These are phyloP conservation scores for Holcopasites calliopsidis DNA, from an alignment of 1,140 invertebrate genomes.

Conservation along the genomic window DNA sequence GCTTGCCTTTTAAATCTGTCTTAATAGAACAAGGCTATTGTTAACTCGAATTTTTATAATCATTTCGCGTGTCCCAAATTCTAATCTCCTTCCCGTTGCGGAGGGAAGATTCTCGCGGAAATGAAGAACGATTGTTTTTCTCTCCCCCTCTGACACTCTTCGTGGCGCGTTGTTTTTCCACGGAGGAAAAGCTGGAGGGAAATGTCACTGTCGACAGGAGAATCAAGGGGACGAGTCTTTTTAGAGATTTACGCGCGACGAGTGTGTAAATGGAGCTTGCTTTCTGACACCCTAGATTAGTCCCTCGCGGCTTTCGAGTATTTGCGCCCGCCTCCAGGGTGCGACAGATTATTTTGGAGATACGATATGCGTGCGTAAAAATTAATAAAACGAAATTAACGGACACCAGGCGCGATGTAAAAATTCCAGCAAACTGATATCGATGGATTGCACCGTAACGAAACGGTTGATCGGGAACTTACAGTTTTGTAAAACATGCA, in stretches of 20 bases:
- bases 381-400: constrained; percentile 9
- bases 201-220: background rate
- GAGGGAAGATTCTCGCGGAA: background rate
- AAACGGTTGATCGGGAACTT: constrained; percentile 70
- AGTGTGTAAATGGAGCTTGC: constrained; percentile 17
- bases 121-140: constrained; percentile 11
- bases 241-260: background rate
- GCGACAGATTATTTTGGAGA: background rate
- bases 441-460: background rate
- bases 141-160: background rate
- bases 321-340: background rate
- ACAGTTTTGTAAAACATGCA: constrained; percentile 99
- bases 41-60: too few species aligned
- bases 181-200: background rate
- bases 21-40: too few species aligned
- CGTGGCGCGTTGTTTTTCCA: background rate
- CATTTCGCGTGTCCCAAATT: background rate
- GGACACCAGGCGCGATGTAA: too few species aligned
- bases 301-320: background rate
- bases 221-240: constrained; percentile 18
- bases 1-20: too few species aligned
- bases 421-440: constrained; percentile 2
- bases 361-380: background rate
- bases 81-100: background rate
- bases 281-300: background rate